A percentile compares a stretch with the other conserved stretches of the same genome.
phyloP scores from a whole-genome alignment of 2,113 vertebrate species.

The Eulemur rufifrons region DNA sequence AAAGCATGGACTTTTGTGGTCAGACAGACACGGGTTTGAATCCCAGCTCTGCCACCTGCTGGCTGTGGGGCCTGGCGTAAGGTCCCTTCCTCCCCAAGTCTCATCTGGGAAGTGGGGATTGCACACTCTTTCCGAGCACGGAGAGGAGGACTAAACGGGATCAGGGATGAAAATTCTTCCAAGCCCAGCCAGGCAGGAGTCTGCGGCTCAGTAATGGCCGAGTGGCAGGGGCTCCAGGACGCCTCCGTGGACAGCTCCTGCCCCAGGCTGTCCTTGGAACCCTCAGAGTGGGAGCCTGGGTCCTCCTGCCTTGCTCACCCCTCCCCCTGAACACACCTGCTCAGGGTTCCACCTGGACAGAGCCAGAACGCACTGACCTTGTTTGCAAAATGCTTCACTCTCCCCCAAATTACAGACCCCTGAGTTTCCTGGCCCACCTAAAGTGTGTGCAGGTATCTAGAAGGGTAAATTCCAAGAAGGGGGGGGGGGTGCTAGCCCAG shows the following conservation, averaged over 20 bases:
- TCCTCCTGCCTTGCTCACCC: too few species aligned
- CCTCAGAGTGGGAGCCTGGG: not conserved
- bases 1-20: not conserved
- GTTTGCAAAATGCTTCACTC: not conserved
- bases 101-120: fast-evolving
- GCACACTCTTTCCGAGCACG: fast-evolving
- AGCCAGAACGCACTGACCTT: not conserved
- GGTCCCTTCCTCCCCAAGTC: not conserved
- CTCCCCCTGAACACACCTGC: fast-evolving
- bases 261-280: not conserved
- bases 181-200: not conserved
- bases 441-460: fast-evolving
- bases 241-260: not conserved
- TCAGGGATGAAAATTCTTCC: not conserved
- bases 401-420: not conserved
- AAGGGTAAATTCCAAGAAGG: too few species aligned
- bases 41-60: not conserved
- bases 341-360: not conserved
- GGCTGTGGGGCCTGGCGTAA: not conserved
- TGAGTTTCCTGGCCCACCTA: not conserved
- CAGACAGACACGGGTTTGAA: not conserved
- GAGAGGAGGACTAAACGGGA: not conserved
- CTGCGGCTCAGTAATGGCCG: not conserved
- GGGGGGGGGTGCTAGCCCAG: too few species aligned
- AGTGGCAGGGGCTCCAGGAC: not conserved